Evolutionary conservation across 2,113 vertebrate genomes (phyloP).

Genomic region (Galbula dea): DNA sequence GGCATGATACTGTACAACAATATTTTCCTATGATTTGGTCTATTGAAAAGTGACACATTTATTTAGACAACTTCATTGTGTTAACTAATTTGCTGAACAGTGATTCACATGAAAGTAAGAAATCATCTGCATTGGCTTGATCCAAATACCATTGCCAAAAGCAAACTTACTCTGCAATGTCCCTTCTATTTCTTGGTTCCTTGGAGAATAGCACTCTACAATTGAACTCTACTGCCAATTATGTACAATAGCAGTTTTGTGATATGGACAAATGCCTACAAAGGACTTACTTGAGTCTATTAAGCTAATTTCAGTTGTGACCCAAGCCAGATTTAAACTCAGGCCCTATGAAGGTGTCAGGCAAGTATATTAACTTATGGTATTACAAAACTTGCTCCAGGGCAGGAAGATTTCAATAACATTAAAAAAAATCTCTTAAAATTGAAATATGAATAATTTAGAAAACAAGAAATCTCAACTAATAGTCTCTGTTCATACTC

Average conservation of each 20-base stretch:
- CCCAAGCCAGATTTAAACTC: slow-evolving; percentile 22
- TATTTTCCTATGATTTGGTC: background rate
- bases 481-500: slow-evolving; percentile 40
- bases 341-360: background rate
- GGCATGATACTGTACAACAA: background rate
- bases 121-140: background rate
- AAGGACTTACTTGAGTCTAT: slow-evolving; percentile 28
- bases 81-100: background rate
- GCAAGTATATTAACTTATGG: slow-evolving; percentile 20
- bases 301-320: slow-evolving; percentile 46
- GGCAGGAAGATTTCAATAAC: slow-evolving; percentile 33
- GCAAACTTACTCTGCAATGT: background rate
- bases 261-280: slow-evolving; percentile 13
- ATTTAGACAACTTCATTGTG: background rate
- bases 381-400: background rate
- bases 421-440: slow-evolving; percentile 13
- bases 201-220: background rate
- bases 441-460: slow-evolving; percentile 69
- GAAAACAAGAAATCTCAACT: slow-evolving; percentile 36
- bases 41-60: background rate
- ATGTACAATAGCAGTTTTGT: background rate
- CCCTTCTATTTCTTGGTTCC: background rate
- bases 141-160: background rate
- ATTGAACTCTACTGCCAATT: background rate
- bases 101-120: background rate